Base-by-base conservation (phyloP, 2,113 vertebrate genomes). In the Parotia lawesii region DNA sequence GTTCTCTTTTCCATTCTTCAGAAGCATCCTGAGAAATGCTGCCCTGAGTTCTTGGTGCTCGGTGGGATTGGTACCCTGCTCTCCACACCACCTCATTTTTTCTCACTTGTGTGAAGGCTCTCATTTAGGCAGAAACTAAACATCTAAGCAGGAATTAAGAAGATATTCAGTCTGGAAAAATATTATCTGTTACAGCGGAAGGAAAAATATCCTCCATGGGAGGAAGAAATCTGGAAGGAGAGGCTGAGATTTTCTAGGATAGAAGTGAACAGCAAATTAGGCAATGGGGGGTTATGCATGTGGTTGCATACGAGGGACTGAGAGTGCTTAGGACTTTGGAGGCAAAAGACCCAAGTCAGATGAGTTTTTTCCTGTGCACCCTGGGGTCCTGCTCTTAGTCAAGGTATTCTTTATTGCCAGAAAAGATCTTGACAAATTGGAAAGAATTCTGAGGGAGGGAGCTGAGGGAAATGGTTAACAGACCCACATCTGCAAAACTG, bases 341-440 rank as follows among this genome's bases (percentile, higher is more conserved):
- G 75, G 42, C 58, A 50, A 71, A 93, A 91, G 45, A 44, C 84
- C 64, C 2, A 4, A 75, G 45, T 58, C 10, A 4, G 38, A 28
- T 15, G 70, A n/a, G 4, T 23, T 74, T 84, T 56, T 58, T 22
- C 72, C 53, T 82, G 22, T 11, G 13, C 21, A 50, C 50, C 33
- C 47, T 35, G 27, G 35, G 15, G 42, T 89, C 81, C 35, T 87
- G 38, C 81, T 54, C 62, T 85, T 45, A 76, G 42, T 87, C 74
- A 92, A 69, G 62, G 53, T 84, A 27, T 51, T 84, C 50, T 53
- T 92, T 69, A 57, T 89, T 94, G 81, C 81, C 84, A 94, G 92
- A 91, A 92, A 78, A 92, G 25, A 65, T 75, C 80, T 57, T 93
- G 86, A 91, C 57, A 91, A 94, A 91, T 72, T 92, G 89, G 74